Evolutionary conservation across 2,888 invertebrate species (phyloP), one percentile per base, ranked within the genome.

Genomic region (Drepana falcataria): DNA sequence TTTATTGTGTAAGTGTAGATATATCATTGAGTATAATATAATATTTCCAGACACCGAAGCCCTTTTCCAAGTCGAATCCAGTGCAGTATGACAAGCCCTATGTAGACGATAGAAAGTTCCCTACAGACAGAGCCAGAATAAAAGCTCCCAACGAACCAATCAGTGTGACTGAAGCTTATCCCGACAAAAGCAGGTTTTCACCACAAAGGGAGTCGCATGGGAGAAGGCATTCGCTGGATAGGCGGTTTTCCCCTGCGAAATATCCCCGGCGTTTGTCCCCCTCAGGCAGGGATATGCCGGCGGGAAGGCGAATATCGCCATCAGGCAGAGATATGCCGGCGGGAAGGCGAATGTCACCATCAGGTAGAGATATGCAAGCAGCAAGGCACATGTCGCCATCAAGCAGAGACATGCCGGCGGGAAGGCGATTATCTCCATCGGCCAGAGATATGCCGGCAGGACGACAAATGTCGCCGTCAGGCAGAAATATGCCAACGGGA

Each of bases 31-130:
- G 21, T 21, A 21, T 21, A 21, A 21, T 21, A 21, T 21, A 21
- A 21, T 21, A 21, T 21, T 21, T 21, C 21, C 65, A 62, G n/a
- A 60, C 60, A 47, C 35, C 60, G 4, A 75, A 76, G 56, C 57
- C 64, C 1, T 56, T 55, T 52, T 3, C 44, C 1, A 61, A 61
- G 48, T 48, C 56, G 40, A 55, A 4, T 52, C 57, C 48, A 52
- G 51, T 49, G 4, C 51, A 41, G 9, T 73, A 68, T 53, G 69
- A 71, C 3, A 72, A 68, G 54, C 40, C 37, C 4, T 56, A 58
- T 2, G 66, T 64, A 5, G 73, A 77, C 2, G 71, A 70, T 2
- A 66, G 72, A 34, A 63, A 61, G 40, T 73, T 69, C 52, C 56
- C 61, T 9, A 9, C 44, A 7, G 44, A 44, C 9, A 44, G 44